Conservation (phyloP, 2,888 invertebrate species). For the Pherbina coryleti region DNA sequence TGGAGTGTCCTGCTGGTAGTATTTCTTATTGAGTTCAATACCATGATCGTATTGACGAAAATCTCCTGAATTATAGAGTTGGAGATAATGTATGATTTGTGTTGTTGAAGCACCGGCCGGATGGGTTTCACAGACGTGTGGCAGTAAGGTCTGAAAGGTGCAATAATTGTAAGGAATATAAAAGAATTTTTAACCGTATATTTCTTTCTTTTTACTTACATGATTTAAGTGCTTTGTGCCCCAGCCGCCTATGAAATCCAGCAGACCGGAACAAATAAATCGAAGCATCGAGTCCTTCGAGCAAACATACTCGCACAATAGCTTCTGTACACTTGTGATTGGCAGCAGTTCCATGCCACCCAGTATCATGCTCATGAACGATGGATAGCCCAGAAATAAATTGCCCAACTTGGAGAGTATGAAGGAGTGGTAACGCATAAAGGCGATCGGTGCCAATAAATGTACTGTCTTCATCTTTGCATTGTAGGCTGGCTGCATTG, state of each 20-base stretch:
- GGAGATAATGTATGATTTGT: slow-evolving; percentile 80
- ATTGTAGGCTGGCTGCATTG: slow-evolving; percentile 77
- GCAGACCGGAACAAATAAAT: slow-evolving; percentile 60
- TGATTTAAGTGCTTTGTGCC: slow-evolving; percentile 63
- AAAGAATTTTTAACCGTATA: too few relatives aligned
- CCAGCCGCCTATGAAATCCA: slow-evolving; percentile 65
- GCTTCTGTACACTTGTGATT: slow-evolving; percentile 61
- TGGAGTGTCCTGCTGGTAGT: slow-evolving; percentile 72
- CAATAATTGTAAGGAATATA: background rate
- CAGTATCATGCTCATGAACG: slow-evolving; percentile 59
- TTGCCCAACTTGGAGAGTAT: slow-evolving; percentile 70
- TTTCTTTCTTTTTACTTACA: slow-evolving; percentile 58
- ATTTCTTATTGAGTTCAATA: slow-evolving; percentile 70
- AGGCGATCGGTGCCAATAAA: slow-evolving; percentile 80
- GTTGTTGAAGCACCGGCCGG: slow-evolving; percentile 79
- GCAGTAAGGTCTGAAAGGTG: slow-evolving; percentile 74
- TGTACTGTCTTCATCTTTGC: slow-evolving; percentile 77
- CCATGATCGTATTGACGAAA: slow-evolving; percentile 75
- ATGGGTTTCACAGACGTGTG: slow-evolving; percentile 75
- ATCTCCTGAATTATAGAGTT: slow-evolving; percentile 71
- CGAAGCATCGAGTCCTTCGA: slow-evolving; percentile 69
- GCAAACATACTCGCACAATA: slow-evolving; percentile 72
- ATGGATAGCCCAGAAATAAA: slow-evolving; percentile 63
- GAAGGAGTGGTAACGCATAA: slow-evolving; percentile 70
- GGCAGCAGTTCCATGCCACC: slow-evolving; percentile 75